These are phyloP conservation scores for Thymelicus sylvestris DNA, from an alignment of 2,888 invertebrate species.

Conservation along the genomic window DNA sequence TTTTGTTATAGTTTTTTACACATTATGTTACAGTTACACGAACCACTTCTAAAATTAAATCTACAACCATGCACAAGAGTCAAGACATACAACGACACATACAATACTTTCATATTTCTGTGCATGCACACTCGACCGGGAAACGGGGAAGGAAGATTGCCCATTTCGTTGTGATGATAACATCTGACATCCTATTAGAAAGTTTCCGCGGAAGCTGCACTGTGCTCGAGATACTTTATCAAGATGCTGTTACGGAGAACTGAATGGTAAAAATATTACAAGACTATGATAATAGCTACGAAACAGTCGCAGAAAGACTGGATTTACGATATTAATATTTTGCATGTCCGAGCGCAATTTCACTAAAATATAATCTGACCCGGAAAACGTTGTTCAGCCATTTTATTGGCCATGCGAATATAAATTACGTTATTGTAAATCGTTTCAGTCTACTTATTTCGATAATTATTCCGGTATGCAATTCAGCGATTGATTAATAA, in stretches of 20 bases:
- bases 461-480: too few relatives aligned
- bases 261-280: constrained; percentile 24
- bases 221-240: constrained; percentile 16
- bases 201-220: constrained; percentile 23
- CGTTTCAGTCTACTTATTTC: too few relatives aligned
- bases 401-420: too few relatives aligned
- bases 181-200: constrained; percentile 34
- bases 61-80: neutral
- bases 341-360: neutral
- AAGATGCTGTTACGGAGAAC: constrained; percentile 29
- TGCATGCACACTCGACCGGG: neutral
- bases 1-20: too few relatives aligned
- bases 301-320: constrained; percentile 3
- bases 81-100: neutral
- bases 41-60: too few relatives aligned
- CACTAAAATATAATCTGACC: neutral
- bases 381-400: too few relatives aligned
- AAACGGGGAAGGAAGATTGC: constrained; percentile 16
- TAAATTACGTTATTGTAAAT: too few relatives aligned
- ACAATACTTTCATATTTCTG: neutral
- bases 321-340: constrained; percentile 12
- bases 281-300: neutral
- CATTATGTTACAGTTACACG: too few relatives aligned
- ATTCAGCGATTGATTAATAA: too few relatives aligned
- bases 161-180: constrained; percentile 26